Conservation (phyloP, 2,888 invertebrate genomes). For the Seira sanloemensis region DNA sequence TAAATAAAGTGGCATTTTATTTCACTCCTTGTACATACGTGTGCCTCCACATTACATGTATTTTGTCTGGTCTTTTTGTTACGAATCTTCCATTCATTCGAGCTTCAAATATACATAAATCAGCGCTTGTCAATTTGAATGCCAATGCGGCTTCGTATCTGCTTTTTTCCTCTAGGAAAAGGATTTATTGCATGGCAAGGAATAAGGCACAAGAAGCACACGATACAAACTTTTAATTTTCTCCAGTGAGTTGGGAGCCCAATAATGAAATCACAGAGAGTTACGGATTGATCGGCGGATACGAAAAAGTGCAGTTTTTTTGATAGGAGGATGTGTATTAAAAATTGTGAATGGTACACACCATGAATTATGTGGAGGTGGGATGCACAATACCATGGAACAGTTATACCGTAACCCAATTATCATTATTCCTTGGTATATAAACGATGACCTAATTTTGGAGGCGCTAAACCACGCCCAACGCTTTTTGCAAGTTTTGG, state of each 20-base stretch:
- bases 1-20: conserved; percentile 16
- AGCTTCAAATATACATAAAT: not conserved
- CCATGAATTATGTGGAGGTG: too few relatives aligned
- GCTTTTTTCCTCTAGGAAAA: not conserved
- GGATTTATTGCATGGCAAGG: conserved; percentile 1
- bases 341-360: not conserved
- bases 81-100: not conserved
- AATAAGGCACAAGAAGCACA: conserved; percentile 1
- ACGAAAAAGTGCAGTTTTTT: conserved; percentile 5
- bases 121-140: conserved; percentile 14
- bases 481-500: not conserved
- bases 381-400: not conserved
- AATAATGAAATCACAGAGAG: too few relatives aligned
- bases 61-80: conserved; percentile 5
- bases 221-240: not conserved
- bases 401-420: conserved; percentile 2
- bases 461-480: conserved; percentile 5
- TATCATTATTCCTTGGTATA: not conserved
- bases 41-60: conserved; percentile 12
- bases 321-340: not conserved
- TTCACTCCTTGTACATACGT: not conserved
- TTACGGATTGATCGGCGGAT: not conserved
- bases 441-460: not conserved
- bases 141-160: conserved; percentile 8
- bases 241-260: not conserved